Percentiles rank a stretch among this genome's conserved stretches.
These are phyloP conservation scores for Onthophagus taurus DNA, from an alignment of 1,140 invertebrate genomes.

Conservation along the genomic window DNA sequence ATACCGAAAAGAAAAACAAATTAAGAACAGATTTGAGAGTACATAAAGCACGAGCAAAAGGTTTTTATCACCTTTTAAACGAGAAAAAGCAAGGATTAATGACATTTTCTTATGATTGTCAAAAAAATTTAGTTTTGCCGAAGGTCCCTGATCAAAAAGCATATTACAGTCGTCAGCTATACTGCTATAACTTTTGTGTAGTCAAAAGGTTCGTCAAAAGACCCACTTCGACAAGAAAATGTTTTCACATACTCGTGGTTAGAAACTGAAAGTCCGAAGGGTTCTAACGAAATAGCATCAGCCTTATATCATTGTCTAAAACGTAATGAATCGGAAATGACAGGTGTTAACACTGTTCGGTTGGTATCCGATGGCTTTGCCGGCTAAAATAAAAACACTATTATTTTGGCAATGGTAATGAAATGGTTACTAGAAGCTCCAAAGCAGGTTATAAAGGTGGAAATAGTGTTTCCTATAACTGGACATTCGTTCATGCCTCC, in stretches of 20 bases:
- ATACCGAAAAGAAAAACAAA: background rate
- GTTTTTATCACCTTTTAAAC: background rate
- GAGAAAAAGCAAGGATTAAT: slow-evolving; percentile 6
- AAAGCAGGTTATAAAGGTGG: slow-evolving; percentile 4
- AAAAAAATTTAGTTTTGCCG: slow-evolving; percentile 34
- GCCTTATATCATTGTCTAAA: slow-evolving; percentile 25
- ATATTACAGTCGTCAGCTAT: slow-evolving; percentile 33
- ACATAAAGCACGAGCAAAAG: background rate
- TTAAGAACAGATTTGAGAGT: background rate
- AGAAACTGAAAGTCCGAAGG: slow-evolving; percentile 27
- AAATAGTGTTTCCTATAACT: slow-evolving; percentile 18
- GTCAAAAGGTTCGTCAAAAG: slow-evolving; percentile 25
- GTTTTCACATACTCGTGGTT: slow-evolving; percentile 28
- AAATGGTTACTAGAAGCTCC: slow-evolving; percentile 1
- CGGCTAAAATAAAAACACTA: slow-evolving; percentile 14
- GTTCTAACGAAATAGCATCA: slow-evolving; percentile 30
- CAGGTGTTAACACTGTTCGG: background rate
- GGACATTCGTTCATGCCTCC: slow-evolving; percentile 19
- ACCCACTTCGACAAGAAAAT: slow-evolving; percentile 21
- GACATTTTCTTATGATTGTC: slow-evolving; percentile 34
- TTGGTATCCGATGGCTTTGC: slow-evolving; percentile 13
- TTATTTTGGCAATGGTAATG: slow-evolving; percentile 7
- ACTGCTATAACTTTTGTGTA: slow-evolving; percentile 35
- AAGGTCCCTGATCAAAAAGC: slow-evolving; percentile 28
- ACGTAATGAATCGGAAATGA: slow-evolving; percentile 4